A percentile compares a stretch with the other conserved stretches of the same genome.
Evolutionary conservation across 2,113 vertebrate species (phyloP).

Genomic region (Bujurquina vittata): DNA sequence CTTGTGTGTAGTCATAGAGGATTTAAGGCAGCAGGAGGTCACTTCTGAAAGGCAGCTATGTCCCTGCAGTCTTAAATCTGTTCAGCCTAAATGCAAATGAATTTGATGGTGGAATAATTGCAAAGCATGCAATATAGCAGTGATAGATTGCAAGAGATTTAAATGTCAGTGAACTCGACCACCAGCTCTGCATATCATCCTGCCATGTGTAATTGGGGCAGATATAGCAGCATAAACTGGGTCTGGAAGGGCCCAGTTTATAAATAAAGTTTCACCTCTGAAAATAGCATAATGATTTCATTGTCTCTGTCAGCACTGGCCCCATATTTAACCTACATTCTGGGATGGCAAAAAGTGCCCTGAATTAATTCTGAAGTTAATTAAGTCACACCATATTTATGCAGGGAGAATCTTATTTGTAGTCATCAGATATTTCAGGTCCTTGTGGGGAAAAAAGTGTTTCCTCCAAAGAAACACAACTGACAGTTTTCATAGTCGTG

Average conservation of each 20-base stretch:
- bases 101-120: not conserved
- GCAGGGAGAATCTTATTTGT: not conserved
- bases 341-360: constrained; percentile 38
- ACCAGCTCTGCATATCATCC: constrained; percentile 22
- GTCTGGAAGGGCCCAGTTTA: constrained; percentile 50
- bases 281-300: constrained; percentile 73
- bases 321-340: constrained; percentile 73
- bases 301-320: constrained; percentile 47
- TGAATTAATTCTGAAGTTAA: constrained; percentile 56
- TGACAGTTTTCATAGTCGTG: not conserved
- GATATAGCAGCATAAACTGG: constrained; percentile 59
- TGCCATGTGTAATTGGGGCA: constrained; percentile 53
- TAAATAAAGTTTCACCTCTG: constrained; percentile 68
- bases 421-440: not conserved
- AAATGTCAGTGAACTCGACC: constrained; percentile 31
- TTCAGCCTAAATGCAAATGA: not conserved
- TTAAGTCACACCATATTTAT: constrained; percentile 57
- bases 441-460: not conserved
- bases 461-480: not conserved
- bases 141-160: constrained; percentile 10
- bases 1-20: not conserved
- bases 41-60: not conserved
- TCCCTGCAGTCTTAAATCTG: not conserved
- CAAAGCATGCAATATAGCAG: not conserved
- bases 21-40: constrained; percentile 2